These are phyloP conservation scores for Motacilla alba DNA, from an alignment of 2,113 vertebrate genomes.

Conservation along the genomic window DNA sequence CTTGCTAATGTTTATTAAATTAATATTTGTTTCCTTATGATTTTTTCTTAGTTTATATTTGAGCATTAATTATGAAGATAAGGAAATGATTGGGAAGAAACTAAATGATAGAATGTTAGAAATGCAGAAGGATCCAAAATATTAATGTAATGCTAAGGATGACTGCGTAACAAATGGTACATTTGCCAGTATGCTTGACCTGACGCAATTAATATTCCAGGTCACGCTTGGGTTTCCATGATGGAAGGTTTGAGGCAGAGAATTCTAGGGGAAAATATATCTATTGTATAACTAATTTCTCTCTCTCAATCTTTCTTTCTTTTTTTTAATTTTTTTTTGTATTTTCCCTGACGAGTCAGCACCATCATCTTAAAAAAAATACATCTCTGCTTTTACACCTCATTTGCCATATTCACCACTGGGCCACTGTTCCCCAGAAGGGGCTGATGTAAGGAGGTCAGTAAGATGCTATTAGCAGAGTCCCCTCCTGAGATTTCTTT, in stretches of 20 bases:
- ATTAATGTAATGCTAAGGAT: conserved; percentile 82
- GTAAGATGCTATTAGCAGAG: conserved; percentile 81
- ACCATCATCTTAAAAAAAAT: conserved; percentile 33
- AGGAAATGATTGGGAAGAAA: conserved; percentile 56
- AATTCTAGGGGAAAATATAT: conserved; percentile 71
- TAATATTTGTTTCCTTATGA: conserved; percentile 2
- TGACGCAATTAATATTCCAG: conserved; percentile 80
- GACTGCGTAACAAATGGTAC: conserved; percentile 81
- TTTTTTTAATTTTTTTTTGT: neutral
- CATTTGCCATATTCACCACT: conserved; percentile 77
- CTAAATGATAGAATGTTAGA: conserved; percentile 71
- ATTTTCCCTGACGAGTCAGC: neutral
- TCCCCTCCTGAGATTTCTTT: conserved; percentile 75
- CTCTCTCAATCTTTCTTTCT: neutral
- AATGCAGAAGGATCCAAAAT: conserved; percentile 79
- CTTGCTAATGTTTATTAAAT: neutral
- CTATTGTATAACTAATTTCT: conserved; percentile 73
- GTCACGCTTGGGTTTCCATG: conserved; percentile 79
- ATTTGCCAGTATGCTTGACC: conserved; percentile 76
- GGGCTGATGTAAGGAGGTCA: conserved; percentile 73
- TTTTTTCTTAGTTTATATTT: neutral
- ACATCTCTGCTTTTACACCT: conserved; percentile 75
- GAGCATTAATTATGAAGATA: conserved; percentile 50
- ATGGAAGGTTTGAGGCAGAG: conserved; percentile 63
- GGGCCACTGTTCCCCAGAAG: conserved; percentile 70